Base-by-base conservation (phyloP, 2,797 vertebrate genomes). In the Carapus acus region DNA sequence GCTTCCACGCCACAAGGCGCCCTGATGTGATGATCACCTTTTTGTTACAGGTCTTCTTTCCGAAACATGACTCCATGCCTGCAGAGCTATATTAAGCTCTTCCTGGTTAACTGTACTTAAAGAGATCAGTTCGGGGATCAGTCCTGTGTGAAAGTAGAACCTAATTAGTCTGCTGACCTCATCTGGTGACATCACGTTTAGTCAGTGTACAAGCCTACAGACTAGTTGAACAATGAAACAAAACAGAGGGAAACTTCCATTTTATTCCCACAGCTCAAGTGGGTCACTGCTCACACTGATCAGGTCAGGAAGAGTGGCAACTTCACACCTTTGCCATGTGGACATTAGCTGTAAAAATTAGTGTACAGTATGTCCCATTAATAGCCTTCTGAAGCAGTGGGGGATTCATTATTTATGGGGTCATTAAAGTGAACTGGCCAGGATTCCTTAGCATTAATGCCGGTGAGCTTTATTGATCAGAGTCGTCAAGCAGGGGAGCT, bases 391-490 rank as follows among this genome's bases (percentile, higher is more conserved):
- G 60, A 72, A 61, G 54, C 24, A 59, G 56, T 50, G 62, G 69
- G 58, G 57, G 57, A 88, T 85, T 74, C 65, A 84, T 84, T 82
- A 84, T 87, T 83, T 77, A 84, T 78, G 78, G 18, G 59, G 43
- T 79, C 74, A 77, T 85, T 81, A 85, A 67, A 62, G 51, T 36
- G 54, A 77, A 67, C 69, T 58, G 52, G 72, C 48, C 74, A 51
- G 54, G 63, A n/a, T 51, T 71, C 42, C 52, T 64, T 27, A 42
- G 49, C 43, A 54, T 55, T 70, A 69, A 54, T 44, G 2, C 50
- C 16, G 61, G 43, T 62, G 54, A 64, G 58, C 54, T 45, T 62
- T 76, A 86, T 86, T 65, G 83, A 87, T 86, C 69, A 51, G 38
- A 48, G 21, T 46, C 58, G 69, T 51, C 59, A 54, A 66, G 60